These are phyloP conservation scores for Drosophila kanapiae DNA, from an alignment of 1,140 invertebrate species.

Conservation along the genomic window DNA sequence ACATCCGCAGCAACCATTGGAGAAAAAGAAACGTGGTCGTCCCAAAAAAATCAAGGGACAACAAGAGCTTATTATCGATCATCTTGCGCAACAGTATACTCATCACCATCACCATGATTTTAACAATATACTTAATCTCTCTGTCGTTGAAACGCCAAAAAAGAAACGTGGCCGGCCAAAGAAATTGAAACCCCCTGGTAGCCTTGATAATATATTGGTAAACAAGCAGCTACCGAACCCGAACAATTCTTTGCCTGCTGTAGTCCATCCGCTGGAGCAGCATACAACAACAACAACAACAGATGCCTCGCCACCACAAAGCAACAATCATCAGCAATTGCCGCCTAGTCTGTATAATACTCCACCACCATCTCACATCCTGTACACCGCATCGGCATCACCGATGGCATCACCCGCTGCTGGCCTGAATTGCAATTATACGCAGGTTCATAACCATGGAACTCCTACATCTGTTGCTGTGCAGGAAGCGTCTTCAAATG, in stretches of 20 bases:
- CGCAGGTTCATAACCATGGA: constrained; percentile 44
- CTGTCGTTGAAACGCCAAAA: constrained; percentile 51
- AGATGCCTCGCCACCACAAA: constrained; percentile 55
- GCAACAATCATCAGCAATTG: constrained; percentile 55
- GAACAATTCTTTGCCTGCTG: constrained; percentile 7
- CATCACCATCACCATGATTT: constrained; percentile 62
- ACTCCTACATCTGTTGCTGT: constrained; percentile 36
- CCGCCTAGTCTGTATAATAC: constrained; percentile 68
- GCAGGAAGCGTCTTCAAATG: constrained; percentile 26
- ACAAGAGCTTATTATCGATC: constrained; percentile 85
- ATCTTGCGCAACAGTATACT: constrained; percentile 41
- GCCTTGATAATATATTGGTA: constrained; percentile 46
- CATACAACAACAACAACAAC: constrained; percentile 3
- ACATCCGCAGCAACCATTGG: constrained; percentile 85
- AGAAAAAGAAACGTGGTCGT: constrained; percentile 95
- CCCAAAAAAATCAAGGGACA: constrained; percentile 94
- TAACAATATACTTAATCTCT: constrained; percentile 77
- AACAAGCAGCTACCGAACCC: constrained; percentile 24
- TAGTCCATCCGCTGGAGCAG: constrained; percentile 54
- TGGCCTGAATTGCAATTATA: constrained; percentile 64
- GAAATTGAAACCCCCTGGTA: constrained; percentile 89
- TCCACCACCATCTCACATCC: constrained; percentile 66
- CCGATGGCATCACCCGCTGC: constrained; percentile 74
- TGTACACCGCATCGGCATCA: constrained; percentile 69
- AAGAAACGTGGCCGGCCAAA: constrained; percentile 94